Conservation (phyloP, 2,113 vertebrate genomes). For the Willisornis vidua region DNA sequence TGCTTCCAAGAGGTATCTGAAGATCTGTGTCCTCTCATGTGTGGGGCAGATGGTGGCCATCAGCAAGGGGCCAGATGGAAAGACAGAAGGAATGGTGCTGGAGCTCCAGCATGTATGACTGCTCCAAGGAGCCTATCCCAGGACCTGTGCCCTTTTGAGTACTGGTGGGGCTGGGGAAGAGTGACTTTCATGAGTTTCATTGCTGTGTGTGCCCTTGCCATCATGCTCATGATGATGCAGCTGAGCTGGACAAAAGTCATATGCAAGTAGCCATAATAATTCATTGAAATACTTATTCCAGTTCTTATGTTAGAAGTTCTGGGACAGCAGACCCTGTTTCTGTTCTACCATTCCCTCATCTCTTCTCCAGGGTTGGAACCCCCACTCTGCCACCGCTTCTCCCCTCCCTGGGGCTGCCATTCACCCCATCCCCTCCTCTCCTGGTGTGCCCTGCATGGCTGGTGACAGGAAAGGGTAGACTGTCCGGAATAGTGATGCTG, state of each 20-base stretch:
- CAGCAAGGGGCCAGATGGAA: not conserved
- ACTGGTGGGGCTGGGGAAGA: rapidly evolving
- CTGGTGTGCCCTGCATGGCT: slow-evolving; percentile 3
- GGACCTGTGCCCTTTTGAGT: no score
- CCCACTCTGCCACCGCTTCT: not conserved
- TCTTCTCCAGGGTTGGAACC: not conserved
- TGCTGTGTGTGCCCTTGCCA: not conserved
- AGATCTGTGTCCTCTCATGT: not conserved
- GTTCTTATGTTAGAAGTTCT: not conserved
- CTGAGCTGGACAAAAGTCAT: slow-evolving; percentile 2
- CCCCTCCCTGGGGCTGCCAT: slow-evolving; percentile 66
- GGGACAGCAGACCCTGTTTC: slow-evolving; percentile 64
- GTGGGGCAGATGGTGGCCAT: not conserved
- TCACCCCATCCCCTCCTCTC: slow-evolving; percentile 57
- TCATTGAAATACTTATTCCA: slow-evolving; percentile 3
- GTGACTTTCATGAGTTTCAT: not conserved
- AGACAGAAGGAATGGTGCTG: rapidly evolving
- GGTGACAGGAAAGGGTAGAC: slow-evolving; percentile 82
- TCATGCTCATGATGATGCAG: not conserved
- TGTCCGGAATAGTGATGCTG: slow-evolving; percentile 74
- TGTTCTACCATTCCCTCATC: slow-evolving; percentile 19
- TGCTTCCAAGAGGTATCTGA: not conserved
- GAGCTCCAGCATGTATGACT: not conserved
- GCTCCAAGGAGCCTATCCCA: not conserved
- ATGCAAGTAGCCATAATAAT: not conserved